Conservation (phyloP, 1,140 invertebrate species). For the Trinorchestia longiramus region DNA sequence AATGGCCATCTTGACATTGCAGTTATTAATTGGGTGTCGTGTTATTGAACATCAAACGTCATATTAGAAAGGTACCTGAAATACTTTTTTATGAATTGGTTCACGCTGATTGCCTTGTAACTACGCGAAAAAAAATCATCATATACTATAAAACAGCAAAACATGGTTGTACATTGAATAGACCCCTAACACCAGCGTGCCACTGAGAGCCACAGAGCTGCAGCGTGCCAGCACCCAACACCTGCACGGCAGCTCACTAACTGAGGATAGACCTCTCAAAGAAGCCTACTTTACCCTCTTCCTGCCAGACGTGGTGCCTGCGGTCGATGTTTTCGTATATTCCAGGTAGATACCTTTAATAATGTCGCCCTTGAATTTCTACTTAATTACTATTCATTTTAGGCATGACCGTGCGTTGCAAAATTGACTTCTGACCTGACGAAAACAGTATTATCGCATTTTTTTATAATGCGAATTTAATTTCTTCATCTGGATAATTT, state of each 20-base stretch:
- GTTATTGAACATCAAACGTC: background rate
- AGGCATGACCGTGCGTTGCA: too few species aligned
- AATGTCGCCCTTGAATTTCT: too few species aligned
- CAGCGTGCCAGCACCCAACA: background rate
- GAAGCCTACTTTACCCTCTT: background rate
- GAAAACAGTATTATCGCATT: too few species aligned
- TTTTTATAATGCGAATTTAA: too few species aligned
- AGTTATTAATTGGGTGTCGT: background rate
- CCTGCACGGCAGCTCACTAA: background rate
- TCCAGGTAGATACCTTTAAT: background rate
- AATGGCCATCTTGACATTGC: background rate
- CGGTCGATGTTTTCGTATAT: background rate
- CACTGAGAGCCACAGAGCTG: background rate
- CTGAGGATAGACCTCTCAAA: background rate
- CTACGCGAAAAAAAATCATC: background rate
- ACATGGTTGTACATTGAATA: background rate
- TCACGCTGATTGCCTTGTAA: background rate
- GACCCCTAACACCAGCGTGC: background rate
- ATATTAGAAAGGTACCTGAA: background rate
- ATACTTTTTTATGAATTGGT: background rate
- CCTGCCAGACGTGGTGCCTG: background rate
- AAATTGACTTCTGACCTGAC: too few species aligned
- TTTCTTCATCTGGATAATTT: background rate
- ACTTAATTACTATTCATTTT: too few species aligned
- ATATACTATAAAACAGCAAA: background rate